A percentile compares a stretch with the other conserved stretches of the same genome.
Conservation (phyloP, 2,797 vertebrate genomes). For the Coluber constrictor region DNA sequence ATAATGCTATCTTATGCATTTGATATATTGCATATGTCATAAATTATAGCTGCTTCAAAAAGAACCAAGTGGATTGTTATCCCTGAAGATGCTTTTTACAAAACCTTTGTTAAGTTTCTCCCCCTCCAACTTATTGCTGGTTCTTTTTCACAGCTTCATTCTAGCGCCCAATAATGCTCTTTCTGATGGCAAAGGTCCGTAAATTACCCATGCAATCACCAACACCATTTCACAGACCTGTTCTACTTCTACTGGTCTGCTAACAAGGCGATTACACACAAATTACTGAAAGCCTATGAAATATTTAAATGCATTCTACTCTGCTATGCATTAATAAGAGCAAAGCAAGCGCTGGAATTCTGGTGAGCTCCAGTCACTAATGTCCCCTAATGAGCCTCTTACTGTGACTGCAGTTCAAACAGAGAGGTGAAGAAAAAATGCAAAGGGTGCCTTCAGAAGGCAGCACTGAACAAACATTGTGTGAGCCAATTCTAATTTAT, state of each 20-base stretch:
- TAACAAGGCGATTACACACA: slow-evolving; percentile 94
- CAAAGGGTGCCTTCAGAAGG: slow-evolving; percentile 82
- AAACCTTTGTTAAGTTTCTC: slow-evolving; percentile 87
- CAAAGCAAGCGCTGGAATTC: slow-evolving; percentile 84
- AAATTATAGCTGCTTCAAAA: slow-evolving; percentile 98
- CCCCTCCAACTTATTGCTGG: slow-evolving; percentile 76
- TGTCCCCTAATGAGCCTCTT: slow-evolving; percentile 89
- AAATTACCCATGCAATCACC: slow-evolving; percentile 83
- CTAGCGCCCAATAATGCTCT: slow-evolving; percentile 74
- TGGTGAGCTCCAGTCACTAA: slow-evolving; percentile 86
- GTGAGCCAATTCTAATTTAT: slow-evolving; percentile 85
- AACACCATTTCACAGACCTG: slow-evolving; percentile 83
- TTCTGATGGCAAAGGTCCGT: slow-evolving; percentile 77
- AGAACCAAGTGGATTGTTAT: slow-evolving; percentile 84
- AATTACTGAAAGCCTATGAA: slow-evolving; percentile 95
- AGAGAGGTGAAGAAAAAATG: slow-evolving; percentile 85
- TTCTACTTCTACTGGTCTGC: slow-evolving; percentile 84
- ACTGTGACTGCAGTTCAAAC: slow-evolving; percentile 89
- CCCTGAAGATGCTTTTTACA: slow-evolving; percentile 92
- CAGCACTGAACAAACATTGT: slow-evolving; percentile 86
- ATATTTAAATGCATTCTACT: slow-evolving; percentile 95
- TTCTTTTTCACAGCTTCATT: slow-evolving; percentile 77
- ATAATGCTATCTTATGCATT: slow-evolving; percentile 97
- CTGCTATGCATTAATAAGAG: slow-evolving; percentile 95
- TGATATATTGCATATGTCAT: slow-evolving; percentile 99